Base-by-base conservation (phyloP, 2,888 invertebrate genomes). In the Nezara viridula region DNA sequence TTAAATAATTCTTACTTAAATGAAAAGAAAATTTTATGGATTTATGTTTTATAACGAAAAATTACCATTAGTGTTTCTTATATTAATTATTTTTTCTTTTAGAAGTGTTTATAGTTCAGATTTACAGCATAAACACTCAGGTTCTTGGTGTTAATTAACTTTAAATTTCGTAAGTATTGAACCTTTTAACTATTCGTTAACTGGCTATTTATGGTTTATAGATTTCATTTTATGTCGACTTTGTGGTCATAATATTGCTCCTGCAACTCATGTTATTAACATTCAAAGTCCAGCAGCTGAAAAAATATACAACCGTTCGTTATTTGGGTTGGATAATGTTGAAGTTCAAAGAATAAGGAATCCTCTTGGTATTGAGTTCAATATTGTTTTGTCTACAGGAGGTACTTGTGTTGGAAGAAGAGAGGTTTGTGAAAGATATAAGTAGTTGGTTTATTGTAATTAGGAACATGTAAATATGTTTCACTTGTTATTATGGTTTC, bases 221-320 rank as follows among this genome's bases (percentile, higher is more conserved):
- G 95, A 95, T 92, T 92, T 94, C 91, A 92, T 95, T 87, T 92
- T 95, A 50, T 95, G 95, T 92, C 94, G 95, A 47, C 93, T 94
- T 92, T 95, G 95, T 92, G 95, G 95, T 32, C 93, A 94, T 91
- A 95, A 95, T 92, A 92, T 95, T 91, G 94, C 94, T 3, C 94
- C 95, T 91, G 93, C 94, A 27, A 92, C 93, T 92, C 94, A 94
- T 91, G 92, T 95, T 91, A 93, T 94, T 88, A 94, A 92, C 91
- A 93, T 94, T 92, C 91, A 92, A 89, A 95, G 95, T 91, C 94
- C 94, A 37, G 93, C 94, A 60, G 93, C 94, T 88, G 91, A 92
- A 60, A 93, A 93, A 90, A 92, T 92, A 86, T 93, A 93, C 85
- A 94, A 94, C 91, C 93, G 94, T 91, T 94, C 94, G 90, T 90